Evolutionary conservation across 2,797 vertebrate genomes (phyloP).

Genomic region (Cheirogaleus major): DNA sequence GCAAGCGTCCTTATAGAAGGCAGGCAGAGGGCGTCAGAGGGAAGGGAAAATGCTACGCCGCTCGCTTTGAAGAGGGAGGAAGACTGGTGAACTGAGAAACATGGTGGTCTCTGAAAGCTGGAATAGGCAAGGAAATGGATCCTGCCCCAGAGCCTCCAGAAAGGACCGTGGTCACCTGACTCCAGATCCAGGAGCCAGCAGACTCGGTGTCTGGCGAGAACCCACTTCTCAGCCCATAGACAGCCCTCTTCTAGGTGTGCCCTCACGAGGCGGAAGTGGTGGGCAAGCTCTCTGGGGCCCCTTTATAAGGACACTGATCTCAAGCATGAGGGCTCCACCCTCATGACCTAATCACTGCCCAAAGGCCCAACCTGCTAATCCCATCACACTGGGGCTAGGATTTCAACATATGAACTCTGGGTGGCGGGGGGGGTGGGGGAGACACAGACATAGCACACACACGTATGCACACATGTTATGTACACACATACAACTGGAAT

Average conservation of each 20-base stretch:
- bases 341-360: not conserved
- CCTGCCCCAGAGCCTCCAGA: not conserved
- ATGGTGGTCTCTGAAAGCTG: not conserved
- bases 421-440: too few relatives aligned
- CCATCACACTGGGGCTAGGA: not conserved
- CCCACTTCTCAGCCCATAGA: not conserved
- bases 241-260: too few relatives aligned
- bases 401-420: not conserved
- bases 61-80: accelerated
- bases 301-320: not conserved
- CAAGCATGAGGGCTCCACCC: not conserved
- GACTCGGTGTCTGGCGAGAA: not conserved
- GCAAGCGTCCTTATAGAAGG: not conserved
- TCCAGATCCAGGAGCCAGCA: not conserved
- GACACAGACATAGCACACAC: not conserved
- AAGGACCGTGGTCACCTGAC: accelerated
- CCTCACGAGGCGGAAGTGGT: accelerated
- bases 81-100: not conserved
- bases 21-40: not conserved
- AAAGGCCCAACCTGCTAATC: too few relatives aligned
- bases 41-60: accelerated
- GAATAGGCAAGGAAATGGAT: too few relatives aligned
- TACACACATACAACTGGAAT: not conserved
- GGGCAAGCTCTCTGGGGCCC: not conserved
- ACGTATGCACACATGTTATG: not conserved